Evolutionary conservation across 1,140 invertebrate genomes (phyloP).

Genomic region (Drosophila azteca): DNA sequence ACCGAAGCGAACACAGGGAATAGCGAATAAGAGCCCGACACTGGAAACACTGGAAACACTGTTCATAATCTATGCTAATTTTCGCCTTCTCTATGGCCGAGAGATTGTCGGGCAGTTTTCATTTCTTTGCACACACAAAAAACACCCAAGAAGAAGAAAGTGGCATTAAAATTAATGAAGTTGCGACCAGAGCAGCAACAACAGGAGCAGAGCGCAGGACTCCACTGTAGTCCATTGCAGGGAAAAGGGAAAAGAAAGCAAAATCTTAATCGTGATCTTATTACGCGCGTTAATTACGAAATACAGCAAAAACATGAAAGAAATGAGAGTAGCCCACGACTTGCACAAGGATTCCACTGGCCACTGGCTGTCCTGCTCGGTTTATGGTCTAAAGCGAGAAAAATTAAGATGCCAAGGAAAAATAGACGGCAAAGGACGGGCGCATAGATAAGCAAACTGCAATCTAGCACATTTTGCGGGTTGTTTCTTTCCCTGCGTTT

Average conservation of each 20-base stretch:
- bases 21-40: conserved; percentile 29
- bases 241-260: conserved; percentile 17
- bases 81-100: conserved; percentile 54
- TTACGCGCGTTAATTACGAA: conserved; percentile 78
- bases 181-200: conserved; percentile 43
- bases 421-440: conserved; percentile 70
- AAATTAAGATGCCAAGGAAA: conserved; percentile 67
- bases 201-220: conserved; percentile 1
- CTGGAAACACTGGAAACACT: conserved; percentile 35
- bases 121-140: conserved; percentile 41
- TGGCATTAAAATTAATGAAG: conserved; percentile 74
- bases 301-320: conserved; percentile 40
- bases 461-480: conserved; percentile 64
- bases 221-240: conserved; percentile 28
- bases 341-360: conserved; percentile 18
- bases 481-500: conserved; percentile 31
- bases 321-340: conserved; percentile 19
- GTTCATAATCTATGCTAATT: conserved; percentile 77
- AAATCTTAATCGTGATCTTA: conserved; percentile 80
- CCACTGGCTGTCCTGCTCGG: conserved; percentile 23
- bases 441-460: conserved; percentile 73
- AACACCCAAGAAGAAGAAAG: conserved; percentile 32
- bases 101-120: conserved; percentile 50
- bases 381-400: conserved; percentile 48
- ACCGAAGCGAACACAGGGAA: conserved; percentile 3